A percentile compares a stretch with the other conserved stretches of the same genome.
phyloP scores from a whole-genome alignment of 2,113 vertebrate genomes.

The Tragelaphus scriptus region DNA sequence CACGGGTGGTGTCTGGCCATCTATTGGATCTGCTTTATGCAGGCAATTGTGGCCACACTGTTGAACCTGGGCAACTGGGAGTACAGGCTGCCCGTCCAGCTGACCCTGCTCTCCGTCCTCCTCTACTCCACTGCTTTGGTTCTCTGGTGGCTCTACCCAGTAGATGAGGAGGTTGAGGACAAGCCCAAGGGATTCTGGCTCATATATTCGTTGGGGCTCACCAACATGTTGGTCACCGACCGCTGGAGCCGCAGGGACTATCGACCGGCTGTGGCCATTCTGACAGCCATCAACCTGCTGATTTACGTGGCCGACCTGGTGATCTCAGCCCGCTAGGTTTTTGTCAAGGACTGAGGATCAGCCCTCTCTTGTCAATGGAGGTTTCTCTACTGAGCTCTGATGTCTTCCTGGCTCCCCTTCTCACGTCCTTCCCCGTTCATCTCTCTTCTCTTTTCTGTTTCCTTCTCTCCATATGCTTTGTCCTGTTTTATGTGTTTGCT shows the following conservation, averaged over 20 bases:
- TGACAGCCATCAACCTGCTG: slow-evolving; percentile 87
- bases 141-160: slow-evolving; percentile 91
- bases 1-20: slow-evolving; percentile 88
- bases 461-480: background rate
- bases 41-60: slow-evolving; percentile 83
- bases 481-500: background rate
- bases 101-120: slow-evolving; percentile 84
- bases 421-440: fast-evolving
- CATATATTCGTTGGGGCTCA: too few relatives aligned
- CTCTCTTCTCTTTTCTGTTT: fast-evolving
- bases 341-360: slow-evolving; percentile 79
- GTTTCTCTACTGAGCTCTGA: background rate
- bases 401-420: too few relatives aligned
- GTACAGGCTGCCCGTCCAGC: slow-evolving; percentile 84
- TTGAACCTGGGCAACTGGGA: slow-evolving; percentile 72
- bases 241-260: slow-evolving; percentile 83
- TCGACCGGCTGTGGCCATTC: slow-evolving; percentile 79
- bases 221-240: fast-evolving
- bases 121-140: slow-evolving; percentile 85
- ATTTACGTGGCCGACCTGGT: slow-evolving; percentile 88
- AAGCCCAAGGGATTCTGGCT: background rate
- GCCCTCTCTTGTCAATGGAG: fast-evolving
- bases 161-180: slow-evolving; percentile 74
- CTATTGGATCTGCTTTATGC: slow-evolving; percentile 91
- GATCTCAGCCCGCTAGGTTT: slow-evolving; percentile 86